Evolutionary conservation across 2,888 invertebrate species (phyloP).

Genomic region (Gymnoscelis rufifasciata): DNA sequence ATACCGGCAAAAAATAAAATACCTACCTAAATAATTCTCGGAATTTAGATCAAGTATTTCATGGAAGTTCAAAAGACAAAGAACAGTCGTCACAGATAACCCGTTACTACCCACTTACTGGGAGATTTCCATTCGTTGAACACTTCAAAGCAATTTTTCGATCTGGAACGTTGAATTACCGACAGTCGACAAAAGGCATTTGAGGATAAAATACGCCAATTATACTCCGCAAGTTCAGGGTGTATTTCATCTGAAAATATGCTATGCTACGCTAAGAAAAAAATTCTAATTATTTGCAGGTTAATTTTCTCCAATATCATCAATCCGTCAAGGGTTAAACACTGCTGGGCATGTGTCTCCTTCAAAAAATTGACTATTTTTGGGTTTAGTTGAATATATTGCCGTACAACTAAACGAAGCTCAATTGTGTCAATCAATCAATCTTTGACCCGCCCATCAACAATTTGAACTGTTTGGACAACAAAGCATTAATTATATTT

Average conservation of each 20-base stretch:
- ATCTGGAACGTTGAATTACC: constrained; percentile 48
- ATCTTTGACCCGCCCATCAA: too few relatives aligned
- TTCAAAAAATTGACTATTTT: too few relatives aligned
- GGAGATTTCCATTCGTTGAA: constrained; percentile 41
- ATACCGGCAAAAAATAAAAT: too few relatives aligned
- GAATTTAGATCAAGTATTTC: not conserved
- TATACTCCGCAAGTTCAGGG: constrained; percentile 28
- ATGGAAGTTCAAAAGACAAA: constrained; percentile 4
- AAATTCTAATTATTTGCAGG: not conserved
- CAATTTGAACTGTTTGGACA: too few relatives aligned
- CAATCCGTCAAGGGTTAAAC: too few relatives aligned
- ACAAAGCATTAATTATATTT: too few relatives aligned
- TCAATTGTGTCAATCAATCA: too few relatives aligned
- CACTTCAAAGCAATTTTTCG: constrained; percentile 49
- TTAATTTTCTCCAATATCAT: too few relatives aligned
- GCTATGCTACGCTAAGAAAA: not conserved
- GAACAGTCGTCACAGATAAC: constrained; percentile 10
- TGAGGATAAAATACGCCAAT: constrained; percentile 63
- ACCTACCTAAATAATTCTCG: too few relatives aligned
- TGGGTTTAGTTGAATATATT: too few relatives aligned
- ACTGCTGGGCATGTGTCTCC: too few relatives aligned
- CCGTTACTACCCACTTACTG: constrained; percentile 16
- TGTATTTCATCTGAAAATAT: not conserved
- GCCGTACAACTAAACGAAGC: too few relatives aligned
- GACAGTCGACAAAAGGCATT: constrained; percentile 61